Evolutionary conservation across 2,888 invertebrate species (phyloP).

Genomic region (Agrochola lychnidis): DNA sequence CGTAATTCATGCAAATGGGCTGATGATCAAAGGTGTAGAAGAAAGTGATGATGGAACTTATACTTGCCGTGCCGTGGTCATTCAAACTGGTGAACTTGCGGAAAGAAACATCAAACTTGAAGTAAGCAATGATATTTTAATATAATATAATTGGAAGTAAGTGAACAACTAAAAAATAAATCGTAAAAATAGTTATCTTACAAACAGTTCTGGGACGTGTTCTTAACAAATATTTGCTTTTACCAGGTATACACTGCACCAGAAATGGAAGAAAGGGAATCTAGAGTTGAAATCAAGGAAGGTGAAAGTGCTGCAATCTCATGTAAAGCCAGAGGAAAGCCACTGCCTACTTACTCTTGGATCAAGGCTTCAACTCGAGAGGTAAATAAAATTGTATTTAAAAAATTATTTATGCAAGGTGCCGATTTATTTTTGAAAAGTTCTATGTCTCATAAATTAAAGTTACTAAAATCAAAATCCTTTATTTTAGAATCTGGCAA

Average conservation of each 20-base stretch:
- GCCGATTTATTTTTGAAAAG: no score
- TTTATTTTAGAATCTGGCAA: conserved; percentile 91
- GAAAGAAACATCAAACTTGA: conserved; percentile 95
- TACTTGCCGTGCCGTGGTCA: conserved; percentile 96
- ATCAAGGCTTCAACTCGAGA: conserved; percentile 93
- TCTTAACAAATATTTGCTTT: conserved; percentile 20
- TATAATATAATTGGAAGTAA: conserved; percentile 71
- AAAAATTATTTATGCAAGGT: no score
- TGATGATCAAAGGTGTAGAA: conserved; percentile 94
- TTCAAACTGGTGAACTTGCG: conserved; percentile 94
- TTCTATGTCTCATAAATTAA: no score
- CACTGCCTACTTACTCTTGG: conserved; percentile 96
- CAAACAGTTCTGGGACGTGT: neutral
- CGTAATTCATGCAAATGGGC: conserved; percentile 93
- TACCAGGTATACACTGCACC: conserved; percentile 94
- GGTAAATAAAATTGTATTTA: conserved; percentile 65
- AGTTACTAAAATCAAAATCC: neutral
- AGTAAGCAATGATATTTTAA: conserved; percentile 72
- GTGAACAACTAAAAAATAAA: neutral
- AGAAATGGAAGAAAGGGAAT: conserved; percentile 92
- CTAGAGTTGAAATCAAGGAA: conserved; percentile 93
- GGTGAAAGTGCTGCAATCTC: conserved; percentile 94
- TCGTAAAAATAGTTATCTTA: neutral
- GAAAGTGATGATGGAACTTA: conserved; percentile 96
- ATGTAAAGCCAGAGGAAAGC: conserved; percentile 96